Evolutionary conservation across 2,113 vertebrate genomes (phyloP).

Genomic region (Nyctereutes procyonoides): DNA sequence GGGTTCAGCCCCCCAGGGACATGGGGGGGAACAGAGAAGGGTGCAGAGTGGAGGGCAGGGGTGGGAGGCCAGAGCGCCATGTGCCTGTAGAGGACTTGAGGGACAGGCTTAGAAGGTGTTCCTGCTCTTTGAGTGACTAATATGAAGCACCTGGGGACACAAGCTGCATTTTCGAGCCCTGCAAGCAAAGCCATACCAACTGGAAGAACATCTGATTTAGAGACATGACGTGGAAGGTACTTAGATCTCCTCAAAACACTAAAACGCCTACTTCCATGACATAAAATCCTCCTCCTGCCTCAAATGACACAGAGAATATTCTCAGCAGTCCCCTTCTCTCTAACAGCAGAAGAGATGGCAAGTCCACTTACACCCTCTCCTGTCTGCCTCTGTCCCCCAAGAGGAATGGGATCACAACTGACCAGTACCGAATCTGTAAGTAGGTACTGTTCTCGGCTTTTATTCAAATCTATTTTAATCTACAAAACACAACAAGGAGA

Average conservation of each 20-base stretch:
- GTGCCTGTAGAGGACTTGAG: background rate
- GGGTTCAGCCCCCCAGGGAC: no score
- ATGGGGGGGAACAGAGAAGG: background rate
- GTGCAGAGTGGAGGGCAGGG: background rate
- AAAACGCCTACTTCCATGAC: background rate
- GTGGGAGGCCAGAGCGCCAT: accelerated
- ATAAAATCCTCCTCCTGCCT: background rate
- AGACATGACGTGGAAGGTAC: background rate
- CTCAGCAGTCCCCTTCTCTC: background rate
- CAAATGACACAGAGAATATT: background rate
- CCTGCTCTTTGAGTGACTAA: background rate
- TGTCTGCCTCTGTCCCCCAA: background rate
- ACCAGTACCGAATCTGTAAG: background rate
- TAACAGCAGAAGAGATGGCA: no score
- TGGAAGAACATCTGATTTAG: background rate
- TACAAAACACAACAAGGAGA: background rate
- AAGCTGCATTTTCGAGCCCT: accelerated
- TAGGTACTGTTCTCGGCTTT: background rate
- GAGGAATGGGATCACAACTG: no score
- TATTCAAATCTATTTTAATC: background rate
- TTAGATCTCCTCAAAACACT: background rate
- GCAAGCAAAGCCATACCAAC: accelerated
- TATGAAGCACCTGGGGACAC: background rate
- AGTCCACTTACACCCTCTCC: background rate
- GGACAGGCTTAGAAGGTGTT: background rate